A percentile compares a stretch with the other conserved stretches of the same genome.
Evolutionary conservation across 37 sponge, comb jelly and placozoan species (phyloP).

Genomic region (Hormiphora californensis): DNA sequence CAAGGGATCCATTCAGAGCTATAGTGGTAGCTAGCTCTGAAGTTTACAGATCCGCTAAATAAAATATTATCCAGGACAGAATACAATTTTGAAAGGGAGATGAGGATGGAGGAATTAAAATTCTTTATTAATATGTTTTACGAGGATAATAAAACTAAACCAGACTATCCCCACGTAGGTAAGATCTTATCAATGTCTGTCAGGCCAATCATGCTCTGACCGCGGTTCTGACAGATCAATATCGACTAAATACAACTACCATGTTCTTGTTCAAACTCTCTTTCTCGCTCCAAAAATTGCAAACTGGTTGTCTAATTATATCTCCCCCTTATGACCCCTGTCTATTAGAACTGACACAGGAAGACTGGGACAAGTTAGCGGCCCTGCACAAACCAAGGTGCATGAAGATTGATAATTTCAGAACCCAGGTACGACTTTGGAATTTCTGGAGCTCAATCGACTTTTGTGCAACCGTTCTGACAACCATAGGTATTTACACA

Average conservation of each 20-base stretch:
- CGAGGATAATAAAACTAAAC: neutral
- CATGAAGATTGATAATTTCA: constrained; percentile 5
- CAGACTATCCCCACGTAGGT: neutral
- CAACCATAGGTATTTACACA: constrained; percentile 33
- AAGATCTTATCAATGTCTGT: neutral
- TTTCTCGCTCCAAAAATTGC: too few species aligned
- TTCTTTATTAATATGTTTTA: neutral
- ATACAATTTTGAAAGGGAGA: too few species aligned
- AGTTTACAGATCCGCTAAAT: too few species aligned
- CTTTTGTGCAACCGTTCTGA: constrained; percentile 43
- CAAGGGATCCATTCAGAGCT: too few species aligned
- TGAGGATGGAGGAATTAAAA: neutral
- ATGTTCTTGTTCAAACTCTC: too few species aligned
- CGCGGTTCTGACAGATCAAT: too few species aligned
- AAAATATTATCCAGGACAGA: too few species aligned
- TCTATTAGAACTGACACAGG: neutral
- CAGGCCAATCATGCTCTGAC: too few species aligned
- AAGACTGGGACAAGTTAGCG: neutral
- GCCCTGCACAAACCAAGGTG: neutral
- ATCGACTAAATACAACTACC: too few species aligned
- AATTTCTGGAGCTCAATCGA: constrained; percentile 47
- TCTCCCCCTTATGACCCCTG: too few species aligned
- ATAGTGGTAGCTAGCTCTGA: too few species aligned
- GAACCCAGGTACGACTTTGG: constrained; percentile 3
- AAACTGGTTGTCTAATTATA: too few species aligned